These are phyloP conservation scores for Drosophila mayaguana DNA, from an alignment of 2,888 invertebrate species.

Conservation along the genomic window DNA sequence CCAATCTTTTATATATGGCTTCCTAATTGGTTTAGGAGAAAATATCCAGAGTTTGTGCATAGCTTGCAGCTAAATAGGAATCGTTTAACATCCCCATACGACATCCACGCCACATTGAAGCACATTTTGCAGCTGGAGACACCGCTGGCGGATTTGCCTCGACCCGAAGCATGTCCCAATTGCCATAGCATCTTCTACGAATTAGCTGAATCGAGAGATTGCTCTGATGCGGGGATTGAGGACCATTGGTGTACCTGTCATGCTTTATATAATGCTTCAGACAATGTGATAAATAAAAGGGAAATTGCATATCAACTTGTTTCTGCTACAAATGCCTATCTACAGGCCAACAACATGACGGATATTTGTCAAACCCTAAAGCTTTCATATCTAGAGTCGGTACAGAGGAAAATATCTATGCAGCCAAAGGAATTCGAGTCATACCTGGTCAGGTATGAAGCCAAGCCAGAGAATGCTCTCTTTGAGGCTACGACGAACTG, in stretches of 20 bases:
- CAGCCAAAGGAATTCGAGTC: constrained; percentile 9
- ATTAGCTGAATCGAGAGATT: constrained; percentile 88
- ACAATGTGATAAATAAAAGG: constrained; percentile 3
- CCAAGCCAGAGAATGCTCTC: constrained; percentile 10
- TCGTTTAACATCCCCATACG: constrained; percentile 86
- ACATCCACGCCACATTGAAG: constrained; percentile 54
- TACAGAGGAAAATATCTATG: constrained; percentile 18
- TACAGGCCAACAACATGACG: constrained; percentile 53
- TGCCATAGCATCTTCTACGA: constrained; percentile 89
- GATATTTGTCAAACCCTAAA: constrained; percentile 54
- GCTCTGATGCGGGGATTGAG: constrained; percentile 88
- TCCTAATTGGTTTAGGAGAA: constrained; percentile 87
- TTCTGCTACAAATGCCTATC: constrained; percentile 66
- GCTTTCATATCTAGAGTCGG: constrained; percentile 41
- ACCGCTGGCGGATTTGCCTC: constrained; percentile 30
- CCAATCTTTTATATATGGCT: constrained; percentile 90
- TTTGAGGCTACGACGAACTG: constrained; percentile 42
- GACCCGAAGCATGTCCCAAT: constrained; percentile 86
- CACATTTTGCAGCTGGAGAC: constrained; percentile 57
- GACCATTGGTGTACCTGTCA: constrained; percentile 91
- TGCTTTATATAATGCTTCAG: neutral
- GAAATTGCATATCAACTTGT: constrained; percentile 51
- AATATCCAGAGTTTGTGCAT: constrained; percentile 86
- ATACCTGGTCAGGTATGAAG: constrained; percentile 41
- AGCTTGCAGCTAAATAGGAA: constrained; percentile 87